phyloP scores from a whole-genome alignment of 2,113 vertebrate genomes.

The Tenebrosternarchus preto region DNA sequence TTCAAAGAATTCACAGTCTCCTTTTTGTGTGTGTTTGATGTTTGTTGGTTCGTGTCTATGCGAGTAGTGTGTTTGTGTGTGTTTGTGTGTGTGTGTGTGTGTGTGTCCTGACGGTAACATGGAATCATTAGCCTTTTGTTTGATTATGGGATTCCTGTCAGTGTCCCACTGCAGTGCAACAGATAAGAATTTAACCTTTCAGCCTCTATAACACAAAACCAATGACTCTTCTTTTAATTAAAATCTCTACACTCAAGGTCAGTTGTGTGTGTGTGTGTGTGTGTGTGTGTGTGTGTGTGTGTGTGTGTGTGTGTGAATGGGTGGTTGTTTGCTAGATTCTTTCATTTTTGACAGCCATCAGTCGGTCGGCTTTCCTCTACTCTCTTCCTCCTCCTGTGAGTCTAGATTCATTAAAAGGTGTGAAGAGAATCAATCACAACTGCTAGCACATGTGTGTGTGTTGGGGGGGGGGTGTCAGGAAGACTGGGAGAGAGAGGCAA shows the following conservation, averaged over 20 bases:
- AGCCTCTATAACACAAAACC: conserved; percentile 46
- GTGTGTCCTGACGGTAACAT: conserved; percentile 20
- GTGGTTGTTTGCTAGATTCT: conserved; percentile 9
- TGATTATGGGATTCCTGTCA: conserved; percentile 62
- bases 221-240: conserved; percentile 55
- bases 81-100: conserved; percentile 21
- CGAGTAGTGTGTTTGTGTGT: neutral
- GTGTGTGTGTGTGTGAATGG: conserved; percentile 41
- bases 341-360: conserved; percentile 13
- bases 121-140: conserved; percentile 54
- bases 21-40: conserved; percentile 16
- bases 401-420: conserved; percentile 69
- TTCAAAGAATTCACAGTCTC: no score
- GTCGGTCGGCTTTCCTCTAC: conserved; percentile 28
- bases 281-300: conserved; percentile 19
- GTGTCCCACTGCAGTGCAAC: conserved; percentile 45
- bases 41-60: no score
- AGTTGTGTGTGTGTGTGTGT: conserved; percentile 9
- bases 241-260: conserved; percentile 50
- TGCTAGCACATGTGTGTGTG: neutral
- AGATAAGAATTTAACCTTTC: conserved; percentile 59
- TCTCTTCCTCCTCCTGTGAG: conserved; percentile 40
- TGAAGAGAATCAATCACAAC: conserved; percentile 51
- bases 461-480: neutral
- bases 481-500: neutral